phyloP scores from a whole-genome alignment of 2,797 vertebrate genomes.

The Paramormyrops hopkinsi region DNA sequence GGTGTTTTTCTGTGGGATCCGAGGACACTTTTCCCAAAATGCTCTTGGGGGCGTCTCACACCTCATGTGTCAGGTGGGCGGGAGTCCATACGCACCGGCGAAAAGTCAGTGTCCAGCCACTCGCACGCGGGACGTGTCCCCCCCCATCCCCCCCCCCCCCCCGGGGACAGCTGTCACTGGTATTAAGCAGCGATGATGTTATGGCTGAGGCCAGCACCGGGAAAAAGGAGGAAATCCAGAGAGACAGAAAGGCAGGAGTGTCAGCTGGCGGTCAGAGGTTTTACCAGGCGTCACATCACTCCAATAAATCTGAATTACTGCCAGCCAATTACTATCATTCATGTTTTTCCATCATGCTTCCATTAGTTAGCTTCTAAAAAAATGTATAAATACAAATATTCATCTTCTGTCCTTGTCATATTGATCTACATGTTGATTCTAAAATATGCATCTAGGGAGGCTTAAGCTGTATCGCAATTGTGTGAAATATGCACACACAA shows the following conservation, averaged over 20 bases:
- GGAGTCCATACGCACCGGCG: neutral
- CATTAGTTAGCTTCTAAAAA: neutral
- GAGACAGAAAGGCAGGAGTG: constrained; percentile 19
- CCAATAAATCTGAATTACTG: neutral
- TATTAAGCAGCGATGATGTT: constrained; percentile 32
- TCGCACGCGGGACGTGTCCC: neutral
- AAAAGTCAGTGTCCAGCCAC: neutral
- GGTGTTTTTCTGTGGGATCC: neutral
- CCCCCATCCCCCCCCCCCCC: no score
- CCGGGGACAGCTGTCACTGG: constrained; percentile 39
- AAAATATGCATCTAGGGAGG: neutral
- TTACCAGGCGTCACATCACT: neutral
- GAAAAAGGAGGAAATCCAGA: constrained; percentile 39
- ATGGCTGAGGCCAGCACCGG: constrained; percentile 11
- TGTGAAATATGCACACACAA: neutral
- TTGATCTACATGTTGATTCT: constrained; percentile 18
- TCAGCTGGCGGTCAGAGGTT: constrained; percentile 32
- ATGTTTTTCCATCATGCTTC: neutral
- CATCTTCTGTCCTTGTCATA: constrained; percentile 28
- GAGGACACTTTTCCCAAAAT: neutral
- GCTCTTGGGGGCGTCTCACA: neutral
- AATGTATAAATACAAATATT: constrained; percentile 26
- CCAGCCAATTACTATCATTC: neutral
- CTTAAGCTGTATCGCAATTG: constrained; percentile 13
- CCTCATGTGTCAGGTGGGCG: neutral